These are phyloP conservation scores for Pseudorhiza aurosa DNA, from an alignment of 30 jellyfish, hydroid and myxozoan species.

Conservation along the genomic window DNA sequence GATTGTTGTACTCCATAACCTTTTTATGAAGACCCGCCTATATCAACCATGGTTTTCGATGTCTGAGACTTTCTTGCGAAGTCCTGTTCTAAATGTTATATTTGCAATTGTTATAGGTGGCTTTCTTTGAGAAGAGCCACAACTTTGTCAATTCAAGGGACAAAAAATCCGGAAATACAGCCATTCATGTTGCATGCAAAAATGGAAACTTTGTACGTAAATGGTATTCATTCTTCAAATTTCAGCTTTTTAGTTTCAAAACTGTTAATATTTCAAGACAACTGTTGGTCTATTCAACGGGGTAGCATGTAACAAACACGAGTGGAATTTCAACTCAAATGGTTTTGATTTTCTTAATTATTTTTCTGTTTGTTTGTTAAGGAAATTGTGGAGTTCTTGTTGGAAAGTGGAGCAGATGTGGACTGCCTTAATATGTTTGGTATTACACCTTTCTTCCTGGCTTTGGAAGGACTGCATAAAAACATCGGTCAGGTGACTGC, in stretches of 20 bases:
- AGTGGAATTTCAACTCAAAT: too few relatives aligned
- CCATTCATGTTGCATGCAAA: constrained; percentile 74
- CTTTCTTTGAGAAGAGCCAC: constrained; percentile 67
- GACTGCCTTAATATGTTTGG: constrained; percentile 70
- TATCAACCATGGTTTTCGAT: too few relatives aligned
- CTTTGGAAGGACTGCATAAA: constrained; percentile 68
- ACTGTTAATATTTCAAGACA: too few relatives aligned
- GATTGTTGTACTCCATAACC: too few relatives aligned
- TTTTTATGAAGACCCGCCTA: too few relatives aligned
- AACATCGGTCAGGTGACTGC: constrained; percentile 74
- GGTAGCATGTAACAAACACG: too few relatives aligned
- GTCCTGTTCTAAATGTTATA: not conserved
- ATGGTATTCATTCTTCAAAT: too few relatives aligned
- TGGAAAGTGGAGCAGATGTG: constrained; percentile 73
- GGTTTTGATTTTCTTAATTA: too few relatives aligned
- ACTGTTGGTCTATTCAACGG: too few relatives aligned
- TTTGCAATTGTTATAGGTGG: constrained; percentile 41
- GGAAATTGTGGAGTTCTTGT: constrained; percentile 60
- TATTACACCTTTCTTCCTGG: constrained; percentile 73
- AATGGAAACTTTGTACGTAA: constrained; percentile 68
- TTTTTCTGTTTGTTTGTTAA: too few relatives aligned
- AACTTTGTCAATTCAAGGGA: constrained; percentile 56
- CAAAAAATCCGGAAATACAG: constrained; percentile 69
- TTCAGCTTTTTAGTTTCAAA: too few relatives aligned
- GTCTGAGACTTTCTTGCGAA: not conserved